Conservation (phyloP, 1,140 invertebrate species). For the Papilio xuthus region DNA sequence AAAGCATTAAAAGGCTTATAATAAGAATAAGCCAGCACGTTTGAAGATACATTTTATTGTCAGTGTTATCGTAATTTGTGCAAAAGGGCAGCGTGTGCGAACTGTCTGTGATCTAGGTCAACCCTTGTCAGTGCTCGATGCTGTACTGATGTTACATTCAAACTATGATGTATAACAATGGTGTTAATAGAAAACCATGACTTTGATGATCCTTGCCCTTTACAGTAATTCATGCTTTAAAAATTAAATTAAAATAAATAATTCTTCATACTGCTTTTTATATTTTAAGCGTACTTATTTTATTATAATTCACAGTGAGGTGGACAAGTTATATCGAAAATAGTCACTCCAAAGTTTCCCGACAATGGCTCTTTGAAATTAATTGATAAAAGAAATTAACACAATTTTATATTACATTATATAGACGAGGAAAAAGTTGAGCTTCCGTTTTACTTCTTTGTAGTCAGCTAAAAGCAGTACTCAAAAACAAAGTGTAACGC, state of each 20-base stretch:
- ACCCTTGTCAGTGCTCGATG: neutral
- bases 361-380: neutral
- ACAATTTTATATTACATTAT: constrained; percentile 15
- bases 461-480: constrained; percentile 11
- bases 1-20: neutral
- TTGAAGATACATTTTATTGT: constrained; percentile 18
- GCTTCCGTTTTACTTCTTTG: constrained; percentile 21
- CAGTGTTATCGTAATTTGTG: neutral
- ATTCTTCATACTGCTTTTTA: neutral
- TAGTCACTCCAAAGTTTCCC: neutral
- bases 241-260: too few relatives aligned
- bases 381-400: neutral
- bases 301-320: neutral
- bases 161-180: neutral
- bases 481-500: constrained; percentile 17
- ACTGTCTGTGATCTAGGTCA: neutral
- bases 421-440: constrained; percentile 12
- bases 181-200: neutral
- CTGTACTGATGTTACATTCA: neutral
- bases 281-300: neutral
- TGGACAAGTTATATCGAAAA: neutral
- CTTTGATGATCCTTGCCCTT: neutral
- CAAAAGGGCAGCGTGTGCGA: neutral
- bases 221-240: too few relatives aligned
- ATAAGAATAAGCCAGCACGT: constrained; percentile 1